These are phyloP conservation scores for Kuschelorhynchus macadamiae DNA, from an alignment of 2,888 invertebrate genomes.

Conservation along the genomic window DNA sequence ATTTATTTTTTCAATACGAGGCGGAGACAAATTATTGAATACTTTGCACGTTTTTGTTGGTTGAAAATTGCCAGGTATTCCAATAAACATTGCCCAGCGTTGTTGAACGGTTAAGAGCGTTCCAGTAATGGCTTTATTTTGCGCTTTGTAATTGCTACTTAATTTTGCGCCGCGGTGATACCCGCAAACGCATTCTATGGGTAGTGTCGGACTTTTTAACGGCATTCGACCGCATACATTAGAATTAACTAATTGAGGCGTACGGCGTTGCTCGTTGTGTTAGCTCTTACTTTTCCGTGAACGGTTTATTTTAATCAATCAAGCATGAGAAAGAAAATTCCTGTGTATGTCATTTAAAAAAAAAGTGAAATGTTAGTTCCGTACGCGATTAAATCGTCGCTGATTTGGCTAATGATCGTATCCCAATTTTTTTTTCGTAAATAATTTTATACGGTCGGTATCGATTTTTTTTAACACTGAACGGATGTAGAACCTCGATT, in stretches of 20 bases:
- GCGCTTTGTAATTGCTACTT: slow-evolving; percentile 36
- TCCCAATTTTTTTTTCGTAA: no score
- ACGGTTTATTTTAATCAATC: no score
- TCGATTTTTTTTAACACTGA: no score
- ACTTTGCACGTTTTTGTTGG: slow-evolving; percentile 39
- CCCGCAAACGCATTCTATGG: slow-evolving; percentile 27
- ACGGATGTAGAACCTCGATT: no score
- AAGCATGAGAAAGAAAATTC: no score
- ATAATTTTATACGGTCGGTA: no score
- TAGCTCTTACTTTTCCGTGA: no score
- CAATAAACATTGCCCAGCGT: slow-evolving; percentile 25
- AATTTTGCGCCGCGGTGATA: slow-evolving; percentile 22
- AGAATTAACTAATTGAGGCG: slow-evolving; percentile 12
- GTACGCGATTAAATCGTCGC: no score
- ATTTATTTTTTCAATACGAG: slow-evolving; percentile 31
- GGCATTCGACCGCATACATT: slow-evolving; percentile 26
- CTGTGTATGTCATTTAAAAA: no score
- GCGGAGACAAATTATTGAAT: slow-evolving; percentile 43
- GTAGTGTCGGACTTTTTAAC: slow-evolving; percentile 25
- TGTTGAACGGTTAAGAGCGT: slow-evolving; percentile 26
- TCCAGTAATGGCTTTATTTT: slow-evolving; percentile 34
- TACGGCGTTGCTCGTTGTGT: slow-evolving; percentile 5
- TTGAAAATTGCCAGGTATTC: slow-evolving; percentile 29
- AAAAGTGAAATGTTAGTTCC: no score
- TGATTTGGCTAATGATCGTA: no score